Evolutionary conservation across 2,113 vertebrate genomes (phyloP), one percentile per base, ranked within the genome.

Genomic region (Ahaetulla prasina): DNA sequence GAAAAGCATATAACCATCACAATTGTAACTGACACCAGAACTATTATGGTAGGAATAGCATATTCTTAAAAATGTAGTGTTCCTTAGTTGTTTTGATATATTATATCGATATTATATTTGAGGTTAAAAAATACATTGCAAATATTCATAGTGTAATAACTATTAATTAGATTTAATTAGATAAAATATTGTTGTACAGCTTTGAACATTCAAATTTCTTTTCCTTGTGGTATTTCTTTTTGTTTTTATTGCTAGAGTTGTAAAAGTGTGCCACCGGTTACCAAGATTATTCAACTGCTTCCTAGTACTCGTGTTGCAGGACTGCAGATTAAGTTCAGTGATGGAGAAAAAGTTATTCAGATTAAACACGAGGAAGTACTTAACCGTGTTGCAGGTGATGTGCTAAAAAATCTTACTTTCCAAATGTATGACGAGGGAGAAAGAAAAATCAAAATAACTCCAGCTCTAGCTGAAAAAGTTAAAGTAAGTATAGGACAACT

Each of bases 381-480:
- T 35, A 96, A 96, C 10, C 99, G 98, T 98, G 95, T 97, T 92
- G 99, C 98, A 23, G 99, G 99, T 2, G 97, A 97, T 91, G 5
- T 93, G 35, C 97, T 99, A 96, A 97, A 95, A 16, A 98, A 98
- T 94, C 98, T 99, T 89, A 97, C 97, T 95, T 99, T 98, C 93
- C 98, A 96, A 90, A 98, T 99, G 97, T 99, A 97, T 93, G 99
- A 99, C 93, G 99, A 99, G 96, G 98, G 97, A 5, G 97, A 97
- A 85, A 97, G 97, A 91, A 97, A 97, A 89, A 97, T 99, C 8
- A 85, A 96, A 11, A 95, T 99, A 95, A 98, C 97, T 89, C 55
- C 96, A 89, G 80, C 97, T 93, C 89, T 98, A 92, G 97, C 98
- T 91, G 96, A 98, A 93, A 98, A 97, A 92, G 98, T 99, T 92